Base-by-base conservation (phyloP, 2,113 vertebrate species). In the Sceloporus tristichus region DNA sequence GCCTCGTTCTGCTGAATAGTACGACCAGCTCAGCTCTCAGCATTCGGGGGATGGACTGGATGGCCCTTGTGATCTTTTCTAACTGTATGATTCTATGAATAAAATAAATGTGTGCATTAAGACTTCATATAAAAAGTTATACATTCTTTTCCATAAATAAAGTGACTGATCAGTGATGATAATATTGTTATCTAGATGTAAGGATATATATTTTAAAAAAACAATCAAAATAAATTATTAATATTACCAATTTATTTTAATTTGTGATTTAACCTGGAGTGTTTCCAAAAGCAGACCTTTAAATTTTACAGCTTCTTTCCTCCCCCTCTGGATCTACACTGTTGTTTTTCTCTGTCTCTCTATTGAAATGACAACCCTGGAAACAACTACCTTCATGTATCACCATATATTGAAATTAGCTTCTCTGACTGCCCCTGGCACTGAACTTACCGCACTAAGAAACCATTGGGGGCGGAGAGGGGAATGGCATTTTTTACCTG, bases 401-500 rank as follows among this genome's bases (percentile, higher is more conserved):
- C 66, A 71, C 68, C 68, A 29, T 29, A 29, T 23, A 71, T 29
- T 65, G 21, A 5, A 25, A 19, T 66, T 82, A 77, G 4, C 68
- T 81, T 56, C 59, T 4, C 9, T 86, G 82, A 9, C 70, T 78
- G 80, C 68, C 91, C 80, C 25, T 88, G 85, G 13, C 88, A 65
- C 82, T 91, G 80, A 91, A 27, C 62, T 25, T 79, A 70, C 53
- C 34, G 85, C 68, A 86, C 85, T 16, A 54, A 70, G 65, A 79
- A 65, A 23, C 48, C 65, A 38, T 42, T 62, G 25, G 21, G 29
- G 8, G 9, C 34, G 48, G n/a, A n/a, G 34, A 2, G 89, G 75
- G 53, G 23, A 3, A 88, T 83, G 79, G 65, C 76, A 91, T 78
- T 13, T 40, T 84, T 48, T 92, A 91, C 78, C 27, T 71, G 34